Conservation (phyloP, 2,797 vertebrate genomes). For the Pteropus rufus region DNA sequence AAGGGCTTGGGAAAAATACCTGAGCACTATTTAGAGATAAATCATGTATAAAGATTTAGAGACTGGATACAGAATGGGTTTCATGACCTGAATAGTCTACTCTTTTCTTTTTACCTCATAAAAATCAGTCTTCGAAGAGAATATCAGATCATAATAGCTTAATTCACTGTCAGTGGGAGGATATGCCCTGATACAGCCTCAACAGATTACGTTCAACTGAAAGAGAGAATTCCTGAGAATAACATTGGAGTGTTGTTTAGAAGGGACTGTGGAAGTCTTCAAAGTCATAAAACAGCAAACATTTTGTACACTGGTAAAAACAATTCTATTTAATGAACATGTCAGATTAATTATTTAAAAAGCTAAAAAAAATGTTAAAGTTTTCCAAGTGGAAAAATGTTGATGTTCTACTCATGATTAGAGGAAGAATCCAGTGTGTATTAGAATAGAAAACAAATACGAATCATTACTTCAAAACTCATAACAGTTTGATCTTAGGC, state of each 20-base stretch:
- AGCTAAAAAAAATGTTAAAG: background rate
- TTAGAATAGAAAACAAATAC: background rate
- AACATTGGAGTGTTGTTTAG: background rate
- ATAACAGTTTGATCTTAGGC: no score
- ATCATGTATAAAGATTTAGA: background rate
- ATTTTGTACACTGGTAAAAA: background rate
- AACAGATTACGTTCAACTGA: background rate
- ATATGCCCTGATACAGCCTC: background rate
- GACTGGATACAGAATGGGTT: background rate
- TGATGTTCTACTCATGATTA: background rate
- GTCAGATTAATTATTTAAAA: background rate
- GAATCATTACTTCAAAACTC: background rate
- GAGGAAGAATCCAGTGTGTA: background rate
- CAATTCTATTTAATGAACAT: background rate
- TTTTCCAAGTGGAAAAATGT: background rate
- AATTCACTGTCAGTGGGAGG: background rate
- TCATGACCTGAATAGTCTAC: background rate
- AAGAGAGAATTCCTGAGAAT: background rate
- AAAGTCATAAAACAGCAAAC: background rate
- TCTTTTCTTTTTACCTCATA: background rate
- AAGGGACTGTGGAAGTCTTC: background rate
- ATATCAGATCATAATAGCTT: background rate
- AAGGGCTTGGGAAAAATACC: background rate
- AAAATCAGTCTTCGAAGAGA: background rate
- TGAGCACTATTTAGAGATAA: background rate